A percentile compares a stretch with the other conserved stretches of the same genome.
Evolutionary conservation across 2,113 vertebrate species (phyloP).

Genomic region (Leptobrachium leishanense): DNA sequence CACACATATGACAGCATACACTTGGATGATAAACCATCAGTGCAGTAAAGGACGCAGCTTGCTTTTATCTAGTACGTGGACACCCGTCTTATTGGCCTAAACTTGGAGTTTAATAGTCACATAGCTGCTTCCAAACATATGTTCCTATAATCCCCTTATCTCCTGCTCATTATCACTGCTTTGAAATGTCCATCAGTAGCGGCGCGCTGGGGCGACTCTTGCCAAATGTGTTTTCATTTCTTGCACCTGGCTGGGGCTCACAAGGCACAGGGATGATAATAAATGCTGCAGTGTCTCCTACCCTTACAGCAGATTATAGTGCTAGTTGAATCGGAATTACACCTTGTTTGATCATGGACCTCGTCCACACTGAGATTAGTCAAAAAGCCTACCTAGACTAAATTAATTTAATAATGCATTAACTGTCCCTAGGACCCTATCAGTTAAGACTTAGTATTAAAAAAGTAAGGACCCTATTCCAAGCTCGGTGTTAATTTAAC

Average conservation of each 20-base stretch:
- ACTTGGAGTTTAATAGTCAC: conserved; percentile 46
- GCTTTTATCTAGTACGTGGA: conserved; percentile 42
- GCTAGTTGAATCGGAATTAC: conserved; percentile 14
- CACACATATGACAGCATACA: background rate
- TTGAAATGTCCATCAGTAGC: conserved; percentile 49
- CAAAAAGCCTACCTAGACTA: no score
- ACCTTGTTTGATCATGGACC: no score
- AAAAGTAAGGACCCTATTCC: no score
- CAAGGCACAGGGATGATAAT: conserved; percentile 39
- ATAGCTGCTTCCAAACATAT: conserved; percentile 43
- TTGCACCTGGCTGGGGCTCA: conserved; percentile 43
- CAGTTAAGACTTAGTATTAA: no score
- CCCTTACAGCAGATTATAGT: conserved; percentile 35
- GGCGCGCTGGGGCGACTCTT: conserved; percentile 33
- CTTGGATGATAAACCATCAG: conserved; percentile 16
- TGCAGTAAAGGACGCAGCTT: conserved; percentile 2
- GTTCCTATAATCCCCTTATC: conserved; percentile 49
- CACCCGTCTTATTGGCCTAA: conserved; percentile 43
- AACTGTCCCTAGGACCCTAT: no score
- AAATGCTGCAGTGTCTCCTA: conserved; percentile 40
- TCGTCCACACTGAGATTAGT: no score
- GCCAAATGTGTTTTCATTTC: conserved; percentile 47
- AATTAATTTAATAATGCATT: no score
- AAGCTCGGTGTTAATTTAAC: no score
- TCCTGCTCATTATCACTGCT: conserved; percentile 49